Conservation (phyloP, 2,797 vertebrate genomes). For the Etheostoma perlongum region DNA sequence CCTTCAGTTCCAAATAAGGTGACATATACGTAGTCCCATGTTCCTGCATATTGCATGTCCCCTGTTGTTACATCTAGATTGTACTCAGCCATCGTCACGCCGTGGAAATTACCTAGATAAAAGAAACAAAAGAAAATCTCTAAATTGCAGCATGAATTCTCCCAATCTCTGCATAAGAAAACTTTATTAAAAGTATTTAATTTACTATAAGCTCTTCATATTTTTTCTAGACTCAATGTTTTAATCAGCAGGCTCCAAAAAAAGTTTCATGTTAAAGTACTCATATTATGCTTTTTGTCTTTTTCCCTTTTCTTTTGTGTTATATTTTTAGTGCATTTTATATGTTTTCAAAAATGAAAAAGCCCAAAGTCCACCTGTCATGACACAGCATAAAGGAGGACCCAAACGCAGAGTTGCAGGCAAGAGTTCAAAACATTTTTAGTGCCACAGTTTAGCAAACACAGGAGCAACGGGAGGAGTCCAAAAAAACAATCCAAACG, state of each 20-base stretch:
- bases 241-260: neutral
- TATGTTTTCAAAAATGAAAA: too few species aligned
- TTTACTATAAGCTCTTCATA: neutral
- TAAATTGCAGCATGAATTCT: neutral
- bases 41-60: constrained; percentile 49
- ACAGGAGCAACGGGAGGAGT: too few species aligned
- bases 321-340: too few species aligned
- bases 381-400: too few species aligned
- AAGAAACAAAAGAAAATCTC: neutral
- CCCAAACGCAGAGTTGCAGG: too few species aligned
- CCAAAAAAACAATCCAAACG: too few species aligned
- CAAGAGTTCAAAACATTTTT: too few species aligned
- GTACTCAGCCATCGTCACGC: constrained; percentile 65
- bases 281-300: too few species aligned
- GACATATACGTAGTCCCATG: constrained; percentile 58
- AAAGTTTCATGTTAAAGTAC: too few species aligned
- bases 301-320: too few species aligned
- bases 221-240: neutral
- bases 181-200: neutral
- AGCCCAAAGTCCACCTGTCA: too few species aligned
- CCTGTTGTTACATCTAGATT: constrained; percentile 66
- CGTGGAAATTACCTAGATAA: neutral
- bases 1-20: constrained; percentile 62
- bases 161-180: neutral
- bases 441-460: too few species aligned